Evolutionary conservation across 2,113 vertebrate genomes (phyloP), one percentile per base, ranked within the genome.

Genomic region (Alces alces): DNA sequence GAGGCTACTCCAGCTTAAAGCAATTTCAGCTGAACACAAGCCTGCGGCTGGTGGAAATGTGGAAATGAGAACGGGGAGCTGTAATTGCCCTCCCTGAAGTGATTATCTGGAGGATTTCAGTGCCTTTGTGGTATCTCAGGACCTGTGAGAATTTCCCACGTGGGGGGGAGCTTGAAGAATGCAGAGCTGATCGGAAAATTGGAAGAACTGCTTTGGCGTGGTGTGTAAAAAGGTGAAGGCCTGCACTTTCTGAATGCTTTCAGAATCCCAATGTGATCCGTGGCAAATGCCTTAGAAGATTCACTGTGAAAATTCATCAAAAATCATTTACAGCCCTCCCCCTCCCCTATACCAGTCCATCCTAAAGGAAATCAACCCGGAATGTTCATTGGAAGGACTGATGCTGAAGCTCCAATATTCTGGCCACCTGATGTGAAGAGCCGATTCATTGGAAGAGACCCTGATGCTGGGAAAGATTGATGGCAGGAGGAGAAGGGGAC

Each of bases 141-240:
- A 52, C 11, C 43, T 0, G 39, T 7, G 27, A 57, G 15, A 2
- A 3, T n/a, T 43, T 84, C 55, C 21, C 43, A 33, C 1, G n/a
- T n/a, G n/a, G 0, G 28, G 7, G 3, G 11, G 23, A 80, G 39
- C 55, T 11, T 25, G 11, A 43, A 52, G 86, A 80, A 52, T 0
- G 28, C 1, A 55, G 43, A 64, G 28, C 21, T 3, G 61, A 60
- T 1, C 1, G 0, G 43, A 30, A 76, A 3, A 45, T 0, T 30
- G 17, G 45, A 70, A 36, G 11, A 13, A 23, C 1, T 1, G 13
- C 39, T 89, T 78, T 13, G 10, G 12, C 27, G 10, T 1, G 10
- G 27, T 36, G 23, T 9, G 12, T 39, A 13, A 23, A 55, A 25
- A 6, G 10, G 23, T 16, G 7, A 4, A 23, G 14, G 28, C 54